Percentiles rank a stretch among this genome's conserved stretches.
Evolutionary conservation across 2,113 vertebrate species (phyloP).

Genomic region (Alouatta palliata): DNA sequence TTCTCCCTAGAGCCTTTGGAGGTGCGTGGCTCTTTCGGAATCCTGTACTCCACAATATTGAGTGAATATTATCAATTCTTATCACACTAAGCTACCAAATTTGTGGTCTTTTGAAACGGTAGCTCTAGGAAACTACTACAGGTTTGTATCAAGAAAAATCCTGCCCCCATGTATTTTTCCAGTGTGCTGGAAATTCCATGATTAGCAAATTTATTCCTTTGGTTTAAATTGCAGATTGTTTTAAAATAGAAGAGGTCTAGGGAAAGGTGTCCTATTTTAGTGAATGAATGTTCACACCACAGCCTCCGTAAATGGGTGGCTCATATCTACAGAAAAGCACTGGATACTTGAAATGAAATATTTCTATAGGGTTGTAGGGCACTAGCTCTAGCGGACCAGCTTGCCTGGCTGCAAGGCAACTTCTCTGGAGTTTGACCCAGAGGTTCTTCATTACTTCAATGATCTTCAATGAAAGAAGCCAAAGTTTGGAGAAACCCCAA

Average conservation of each 20-base stretch:
- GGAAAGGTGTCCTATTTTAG: slow-evolving; percentile 25
- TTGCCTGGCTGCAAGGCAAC: neutral
- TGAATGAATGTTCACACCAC: neutral
- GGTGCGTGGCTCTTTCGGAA: neutral
- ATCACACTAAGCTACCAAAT: neutral
- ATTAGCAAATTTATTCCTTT: slow-evolving; percentile 11
- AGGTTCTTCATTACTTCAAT: neutral
- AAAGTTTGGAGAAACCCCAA: neutral
- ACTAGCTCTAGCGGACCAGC: neutral
- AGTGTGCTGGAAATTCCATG: neutral
- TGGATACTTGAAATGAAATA: neutral
- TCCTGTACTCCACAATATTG: neutral
- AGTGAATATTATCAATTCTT: neutral
- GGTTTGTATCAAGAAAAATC: neutral
- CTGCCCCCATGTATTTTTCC: neutral
- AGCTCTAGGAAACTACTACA: neutral
- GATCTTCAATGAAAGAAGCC: neutral
- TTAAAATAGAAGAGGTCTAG: slow-evolving; percentile 11
- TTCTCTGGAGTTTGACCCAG: neutral
- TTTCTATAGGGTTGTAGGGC: neutral
- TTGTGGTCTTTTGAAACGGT: neutral
- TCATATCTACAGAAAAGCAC: neutral
- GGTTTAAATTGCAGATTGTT: neutral
- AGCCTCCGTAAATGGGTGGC: neutral
- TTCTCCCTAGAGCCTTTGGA: no score